Conservation (phyloP, 2,113 vertebrate species). For the Oostethus manadensis region DNA sequence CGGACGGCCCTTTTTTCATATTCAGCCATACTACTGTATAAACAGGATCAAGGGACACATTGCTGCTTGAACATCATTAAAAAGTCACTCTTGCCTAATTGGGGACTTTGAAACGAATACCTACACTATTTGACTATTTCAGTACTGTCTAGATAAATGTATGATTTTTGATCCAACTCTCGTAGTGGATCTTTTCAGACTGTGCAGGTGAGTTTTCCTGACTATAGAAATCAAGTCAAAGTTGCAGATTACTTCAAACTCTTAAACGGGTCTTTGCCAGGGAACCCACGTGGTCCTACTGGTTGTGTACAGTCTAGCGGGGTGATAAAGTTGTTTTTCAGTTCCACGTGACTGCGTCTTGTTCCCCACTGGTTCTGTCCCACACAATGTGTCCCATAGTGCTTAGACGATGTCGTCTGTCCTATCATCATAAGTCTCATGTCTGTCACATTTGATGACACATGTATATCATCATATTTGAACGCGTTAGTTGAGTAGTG, state of each 20-base stretch:
- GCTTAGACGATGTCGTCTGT: not conserved
- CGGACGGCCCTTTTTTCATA: too few species aligned
- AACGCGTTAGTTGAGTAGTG: slow-evolving; percentile 31
- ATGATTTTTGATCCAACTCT: too few species aligned
- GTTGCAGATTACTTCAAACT: slow-evolving; percentile 10
- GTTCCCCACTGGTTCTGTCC: slow-evolving; percentile 25
- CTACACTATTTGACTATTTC: too few species aligned
- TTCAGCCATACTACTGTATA: too few species aligned
- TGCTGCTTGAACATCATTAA: too few species aligned
- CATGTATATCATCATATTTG: slow-evolving; percentile 22
- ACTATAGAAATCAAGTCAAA: not conserved
- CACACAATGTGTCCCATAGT: not conserved
- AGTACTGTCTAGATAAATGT: too few species aligned
- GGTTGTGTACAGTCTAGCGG: slow-evolving; percentile 39
- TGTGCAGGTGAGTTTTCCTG: too few species aligned
- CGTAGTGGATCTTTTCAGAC: too few species aligned
- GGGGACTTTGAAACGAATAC: too few species aligned
- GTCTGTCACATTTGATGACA: slow-evolving; percentile 33
- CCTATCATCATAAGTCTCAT: slow-evolving; percentile 21
- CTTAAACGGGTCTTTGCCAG: slow-evolving; percentile 21
- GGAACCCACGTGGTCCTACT: slow-evolving; percentile 22
- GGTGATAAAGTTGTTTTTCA: slow-evolving; percentile 66
- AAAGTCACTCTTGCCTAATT: too few species aligned
- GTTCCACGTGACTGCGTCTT: slow-evolving; percentile 6
- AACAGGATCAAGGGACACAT: too few species aligned